Percentiles rank a stretch among this genome's conserved stretches.
phyloP scores from a whole-genome alignment of 2,797 vertebrate species.

The Hyperoplus lanceolatus region DNA sequence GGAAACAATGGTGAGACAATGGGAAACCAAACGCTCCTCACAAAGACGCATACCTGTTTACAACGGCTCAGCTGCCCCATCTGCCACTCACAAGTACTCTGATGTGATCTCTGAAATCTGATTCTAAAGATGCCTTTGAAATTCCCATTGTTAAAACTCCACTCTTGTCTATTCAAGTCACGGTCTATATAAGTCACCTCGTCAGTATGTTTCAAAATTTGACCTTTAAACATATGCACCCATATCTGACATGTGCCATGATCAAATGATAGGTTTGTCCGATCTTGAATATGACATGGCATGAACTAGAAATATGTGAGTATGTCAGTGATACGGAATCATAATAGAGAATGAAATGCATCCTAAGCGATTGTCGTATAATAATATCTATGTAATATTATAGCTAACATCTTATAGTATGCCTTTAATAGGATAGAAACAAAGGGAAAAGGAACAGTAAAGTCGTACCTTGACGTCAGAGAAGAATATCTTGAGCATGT shows the following conservation, averaged over 20 bases:
- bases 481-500: slow-evolving; percentile 99
- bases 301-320: background rate
- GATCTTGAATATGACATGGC: background rate
- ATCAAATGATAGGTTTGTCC: background rate
- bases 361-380: too few species aligned
- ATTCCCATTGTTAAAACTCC: background rate
- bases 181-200: background rate
- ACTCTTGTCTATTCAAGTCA: background rate
- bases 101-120: slow-evolving; percentile 25
- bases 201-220: too few species aligned
- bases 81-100: slow-evolving; percentile 22
- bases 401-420: too few species aligned
- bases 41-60: slow-evolving; percentile 37
- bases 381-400: too few species aligned
- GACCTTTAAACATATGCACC: background rate
- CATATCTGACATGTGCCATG: background rate
- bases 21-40: background rate
- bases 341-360: background rate
- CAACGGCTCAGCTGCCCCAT: slow-evolving; percentile 32
- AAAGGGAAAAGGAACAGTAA: background rate
- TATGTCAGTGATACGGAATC: background rate
- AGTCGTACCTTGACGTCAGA: slow-evolving; percentile 97
- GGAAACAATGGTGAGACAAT: background rate
- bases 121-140: slow-evolving; percentile 4
- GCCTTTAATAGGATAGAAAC: background rate